A percentile compares a stretch with the other conserved stretches of the same genome.
Evolutionary conservation across 2,797 vertebrate species (phyloP).

Genomic region (Cyclopterus lumpus): DNA sequence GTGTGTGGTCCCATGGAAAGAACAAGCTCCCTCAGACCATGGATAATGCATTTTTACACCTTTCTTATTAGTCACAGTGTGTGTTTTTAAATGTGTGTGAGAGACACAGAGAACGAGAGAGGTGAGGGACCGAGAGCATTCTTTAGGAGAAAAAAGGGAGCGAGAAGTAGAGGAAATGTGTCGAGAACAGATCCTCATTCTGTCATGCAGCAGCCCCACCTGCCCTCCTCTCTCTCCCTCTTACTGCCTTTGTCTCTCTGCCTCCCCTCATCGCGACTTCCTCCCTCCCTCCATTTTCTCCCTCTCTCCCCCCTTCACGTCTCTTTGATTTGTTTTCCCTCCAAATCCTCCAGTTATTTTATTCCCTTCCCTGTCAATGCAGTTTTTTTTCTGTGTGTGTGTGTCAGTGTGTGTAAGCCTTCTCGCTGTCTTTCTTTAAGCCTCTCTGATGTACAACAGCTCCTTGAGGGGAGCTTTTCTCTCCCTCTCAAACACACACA

Average conservation of each 20-base stretch:
- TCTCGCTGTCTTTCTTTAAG: slow-evolving; percentile 71
- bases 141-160: slow-evolving; percentile 52
- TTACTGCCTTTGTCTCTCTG: slow-evolving; percentile 16
- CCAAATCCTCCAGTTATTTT: slow-evolving; percentile 82
- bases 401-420: slow-evolving; percentile 45
- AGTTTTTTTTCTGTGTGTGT: slow-evolving; percentile 37
- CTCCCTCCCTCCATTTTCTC: slow-evolving; percentile 33
- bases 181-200: slow-evolving; percentile 81
- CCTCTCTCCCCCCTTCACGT: slow-evolving; percentile 57
- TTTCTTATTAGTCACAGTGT: slow-evolving; percentile 76
- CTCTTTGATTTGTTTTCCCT: slow-evolving; percentile 82
- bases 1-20: slow-evolving; percentile 70
- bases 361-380: slow-evolving; percentile 78
- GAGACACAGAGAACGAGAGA: slow-evolving; percentile 26
- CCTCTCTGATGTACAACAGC: slow-evolving; percentile 81
- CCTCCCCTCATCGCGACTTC: slow-evolving; percentile 33
- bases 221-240: slow-evolving; percentile 58
- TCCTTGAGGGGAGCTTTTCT: slow-evolving; percentile 79
- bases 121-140: slow-evolving; percentile 46
- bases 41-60: slow-evolving; percentile 75
- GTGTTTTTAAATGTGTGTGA: slow-evolving; percentile 42
- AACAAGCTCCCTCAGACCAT: slow-evolving; percentile 58
- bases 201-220: slow-evolving; percentile 77
- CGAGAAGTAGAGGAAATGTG: slow-evolving; percentile 61
- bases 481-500: slow-evolving; percentile 42